phyloP scores from a whole-genome alignment of 2,888 invertebrate species.

The Bellardia bayeri region DNA sequence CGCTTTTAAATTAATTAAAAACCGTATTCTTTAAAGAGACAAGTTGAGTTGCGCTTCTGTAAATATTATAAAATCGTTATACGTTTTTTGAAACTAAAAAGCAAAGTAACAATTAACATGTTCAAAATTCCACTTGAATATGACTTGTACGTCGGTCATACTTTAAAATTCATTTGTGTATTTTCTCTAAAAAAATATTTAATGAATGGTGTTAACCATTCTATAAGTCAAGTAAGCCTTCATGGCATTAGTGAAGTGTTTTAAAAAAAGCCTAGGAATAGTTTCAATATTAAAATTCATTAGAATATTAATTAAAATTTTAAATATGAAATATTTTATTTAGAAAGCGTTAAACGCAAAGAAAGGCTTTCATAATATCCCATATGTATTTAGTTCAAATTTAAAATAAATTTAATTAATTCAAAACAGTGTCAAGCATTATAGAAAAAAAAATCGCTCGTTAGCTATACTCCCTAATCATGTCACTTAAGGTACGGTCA shows the following conservation, averaged over 20 bases:
- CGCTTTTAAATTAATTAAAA: background rate
- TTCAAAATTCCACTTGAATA: background rate
- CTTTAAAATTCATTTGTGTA: background rate
- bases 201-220: background rate
- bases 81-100: constrained; percentile 1
- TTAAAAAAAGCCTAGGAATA: background rate
- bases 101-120: background rate
- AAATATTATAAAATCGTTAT: background rate
- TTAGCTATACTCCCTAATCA: no score
- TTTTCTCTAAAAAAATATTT: background rate
- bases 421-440: no score
- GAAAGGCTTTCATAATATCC: no score
- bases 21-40: background rate
- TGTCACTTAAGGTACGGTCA: no score
- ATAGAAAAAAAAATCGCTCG: no score
- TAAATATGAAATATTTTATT: no score
- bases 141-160: background rate
- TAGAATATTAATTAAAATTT: no score
- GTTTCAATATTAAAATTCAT: no score
- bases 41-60: background rate
- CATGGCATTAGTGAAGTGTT: background rate
- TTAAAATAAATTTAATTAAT: no score
- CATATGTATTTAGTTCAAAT: no score
- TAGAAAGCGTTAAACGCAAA: no score
- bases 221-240: background rate